A percentile compares a stretch with the other conserved stretches of the same genome.
Conservation (phyloP, 1,140 invertebrate genomes). For the Drosophila bipectinata region DNA sequence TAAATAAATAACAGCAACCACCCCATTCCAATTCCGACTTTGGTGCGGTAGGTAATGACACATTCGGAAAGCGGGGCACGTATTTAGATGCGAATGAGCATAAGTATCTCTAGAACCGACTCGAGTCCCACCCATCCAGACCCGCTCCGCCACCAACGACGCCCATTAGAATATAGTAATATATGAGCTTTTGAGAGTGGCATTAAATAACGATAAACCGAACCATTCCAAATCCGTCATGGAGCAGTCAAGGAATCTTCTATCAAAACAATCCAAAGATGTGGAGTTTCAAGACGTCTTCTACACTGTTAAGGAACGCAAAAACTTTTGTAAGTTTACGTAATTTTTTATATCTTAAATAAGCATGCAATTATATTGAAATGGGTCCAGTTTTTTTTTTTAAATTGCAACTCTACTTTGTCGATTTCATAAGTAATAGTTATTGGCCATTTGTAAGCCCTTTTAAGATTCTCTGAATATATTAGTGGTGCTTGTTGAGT, state of each 20-base stretch:
- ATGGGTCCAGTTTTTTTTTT: neutral
- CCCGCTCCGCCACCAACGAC: constrained; percentile 23
- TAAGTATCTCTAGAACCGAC: constrained; percentile 14
- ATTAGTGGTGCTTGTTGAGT: neutral
- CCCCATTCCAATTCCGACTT: constrained; percentile 41
- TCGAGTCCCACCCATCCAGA: constrained; percentile 10
- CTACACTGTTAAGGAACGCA: constrained; percentile 72
- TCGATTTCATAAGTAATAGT: neutral
- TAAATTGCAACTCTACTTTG: neutral
- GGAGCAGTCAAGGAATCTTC: constrained; percentile 63
- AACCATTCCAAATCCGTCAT: constrained; percentile 36
- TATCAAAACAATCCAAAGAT: constrained; percentile 74
- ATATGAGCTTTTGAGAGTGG: constrained; percentile 34
- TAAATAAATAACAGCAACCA: constrained; percentile 32
- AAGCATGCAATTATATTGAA: neutral
- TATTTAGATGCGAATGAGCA: constrained; percentile 33
- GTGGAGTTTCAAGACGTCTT: constrained; percentile 83
- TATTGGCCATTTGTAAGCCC: neutral
- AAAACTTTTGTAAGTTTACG: constrained; percentile 72
- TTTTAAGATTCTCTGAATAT: neutral
- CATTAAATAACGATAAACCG: constrained; percentile 53
- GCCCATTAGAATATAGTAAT: constrained; percentile 18
- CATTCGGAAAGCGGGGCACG: constrained; percentile 62
- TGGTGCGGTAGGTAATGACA: constrained; percentile 61
- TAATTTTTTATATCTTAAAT: neutral